Percentiles rank a stretch among this genome's conserved stretches.
Conservation (phyloP, 2,113 vertebrate genomes). For the Datnioides undecimradiatus region DNA sequence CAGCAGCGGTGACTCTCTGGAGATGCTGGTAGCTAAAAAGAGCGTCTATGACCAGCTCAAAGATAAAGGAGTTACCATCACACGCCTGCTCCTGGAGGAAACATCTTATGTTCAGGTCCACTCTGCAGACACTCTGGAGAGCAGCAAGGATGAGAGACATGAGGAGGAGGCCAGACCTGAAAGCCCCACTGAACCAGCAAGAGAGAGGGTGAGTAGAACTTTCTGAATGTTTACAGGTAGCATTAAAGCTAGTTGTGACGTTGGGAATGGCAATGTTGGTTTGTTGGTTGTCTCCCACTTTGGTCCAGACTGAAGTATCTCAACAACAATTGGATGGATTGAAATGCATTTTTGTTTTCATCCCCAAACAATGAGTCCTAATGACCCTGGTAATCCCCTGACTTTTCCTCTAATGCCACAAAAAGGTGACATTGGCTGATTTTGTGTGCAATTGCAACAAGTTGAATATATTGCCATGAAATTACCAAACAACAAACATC, state of each 20-base stretch:
- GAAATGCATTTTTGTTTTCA: background rate
- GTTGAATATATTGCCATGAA: background rate
- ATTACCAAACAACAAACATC: too few relatives aligned
- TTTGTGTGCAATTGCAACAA: background rate
- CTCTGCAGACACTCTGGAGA: conserved; percentile 12
- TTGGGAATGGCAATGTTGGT: too few relatives aligned
- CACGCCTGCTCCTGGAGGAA: conserved; percentile 72
- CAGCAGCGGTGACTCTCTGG: conserved; percentile 81
- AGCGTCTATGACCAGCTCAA: conserved; percentile 86
- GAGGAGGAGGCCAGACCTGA: conserved; percentile 24
- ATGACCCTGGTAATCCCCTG: too few relatives aligned
- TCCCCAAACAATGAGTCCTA: background rate
- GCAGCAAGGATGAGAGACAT: background rate
- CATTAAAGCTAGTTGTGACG: too few relatives aligned
- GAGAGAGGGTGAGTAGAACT: conserved; percentile 76
- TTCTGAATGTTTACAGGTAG: background rate
- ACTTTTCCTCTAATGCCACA: background rate
- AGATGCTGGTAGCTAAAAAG: conserved; percentile 87
- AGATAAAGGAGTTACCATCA: conserved; percentile 83
- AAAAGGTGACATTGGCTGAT: background rate
- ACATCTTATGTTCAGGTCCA: conserved; percentile 34
- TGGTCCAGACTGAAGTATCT: background rate
- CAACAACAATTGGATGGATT: too few relatives aligned
- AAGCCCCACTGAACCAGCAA: conserved; percentile 38
- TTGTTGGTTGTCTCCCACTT: background rate